Evolutionary conservation across 2,888 invertebrate species (phyloP), one percentile per base, ranked within the genome.

Genomic region (Cheilosia urbana): DNA sequence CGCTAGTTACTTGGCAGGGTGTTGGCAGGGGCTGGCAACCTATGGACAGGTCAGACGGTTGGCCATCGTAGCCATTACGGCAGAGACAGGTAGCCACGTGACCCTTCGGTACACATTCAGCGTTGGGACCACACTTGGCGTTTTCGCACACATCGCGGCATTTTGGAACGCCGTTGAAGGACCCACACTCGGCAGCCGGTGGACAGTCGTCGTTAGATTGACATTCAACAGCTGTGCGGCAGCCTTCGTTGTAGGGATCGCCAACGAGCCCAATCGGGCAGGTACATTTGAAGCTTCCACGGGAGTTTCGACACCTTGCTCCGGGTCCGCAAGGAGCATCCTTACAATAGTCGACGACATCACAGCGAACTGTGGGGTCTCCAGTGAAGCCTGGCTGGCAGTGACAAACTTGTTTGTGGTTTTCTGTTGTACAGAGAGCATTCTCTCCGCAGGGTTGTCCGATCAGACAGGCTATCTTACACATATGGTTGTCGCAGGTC

Each of bases 361-460:
- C 93, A 89, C 98, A 98, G 24, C 95, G 95, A 34, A 92, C 93
- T 11, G 94, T 92, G 2, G 97, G 95, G 91, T 97, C 95, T 3
- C 97, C 97, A 0, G 96, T 96, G 89, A 94, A 97, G 0, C 97
- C 97, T 13, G 97, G 97, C 92, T 97, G 97, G 90, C 98, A 98
- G 89, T 96, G 96, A 90, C 96, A 96, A 0, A 95, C 94, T 91
- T 96, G 96, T 85, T 94, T 94, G 89, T 98, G 97, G 89, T 95
- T 95, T 91, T 97, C 96, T 2, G 97, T 96, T 0, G 97, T 96
- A 90, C 98, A 98, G 49, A 97, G 93, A 0, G 97, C 96, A 91
- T 97, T 97, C 68, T 95, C 95, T 0, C 97, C 97, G 89, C 98
- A 98, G 17, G 96, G 95, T 91, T 97, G 96, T n/a, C 95, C 93